These are phyloP conservation scores for Aplysina aerophoba DNA, from an alignment of 37 sponge, comb jelly and placozoan species.

Conservation along the genomic window DNA sequence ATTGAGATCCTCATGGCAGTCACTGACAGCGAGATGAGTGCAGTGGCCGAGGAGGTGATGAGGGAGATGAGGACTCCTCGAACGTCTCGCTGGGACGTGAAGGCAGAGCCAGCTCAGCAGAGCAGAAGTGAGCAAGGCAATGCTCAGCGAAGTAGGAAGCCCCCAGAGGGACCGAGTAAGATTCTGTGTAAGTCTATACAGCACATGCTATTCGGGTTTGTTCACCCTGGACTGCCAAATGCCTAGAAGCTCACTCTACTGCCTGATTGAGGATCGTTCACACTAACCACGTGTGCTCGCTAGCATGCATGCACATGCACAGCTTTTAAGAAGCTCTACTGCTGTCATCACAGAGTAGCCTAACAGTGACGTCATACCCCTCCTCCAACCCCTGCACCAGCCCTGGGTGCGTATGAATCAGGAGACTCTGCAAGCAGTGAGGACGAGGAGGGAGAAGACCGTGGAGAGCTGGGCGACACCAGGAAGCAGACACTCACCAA, in stretches of 20 bases:
- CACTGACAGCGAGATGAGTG: not conserved
- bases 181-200: not conserved
- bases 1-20: constrained; percentile 17
- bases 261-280: too few species aligned
- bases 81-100: not conserved
- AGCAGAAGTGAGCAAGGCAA: not conserved
- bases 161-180: not conserved
- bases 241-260: too few species aligned
- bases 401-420: constrained; percentile 1
- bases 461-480: not conserved
- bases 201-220: not conserved
- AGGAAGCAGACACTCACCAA: not conserved
- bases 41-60: not conserved
- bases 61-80: not conserved
- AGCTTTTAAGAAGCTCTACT: too few species aligned
- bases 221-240: not conserved
- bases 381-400: not conserved
- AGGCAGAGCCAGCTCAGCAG: not conserved
- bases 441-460: not conserved
- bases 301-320: not conserved
- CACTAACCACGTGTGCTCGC: not conserved
- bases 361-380: not conserved
- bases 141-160: not conserved
- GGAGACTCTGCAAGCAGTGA: not conserved
- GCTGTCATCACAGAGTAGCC: not conserved